Evolutionary conservation across 2,113 vertebrate species (phyloP).

Genomic region (Paratilapia polleni): DNA sequence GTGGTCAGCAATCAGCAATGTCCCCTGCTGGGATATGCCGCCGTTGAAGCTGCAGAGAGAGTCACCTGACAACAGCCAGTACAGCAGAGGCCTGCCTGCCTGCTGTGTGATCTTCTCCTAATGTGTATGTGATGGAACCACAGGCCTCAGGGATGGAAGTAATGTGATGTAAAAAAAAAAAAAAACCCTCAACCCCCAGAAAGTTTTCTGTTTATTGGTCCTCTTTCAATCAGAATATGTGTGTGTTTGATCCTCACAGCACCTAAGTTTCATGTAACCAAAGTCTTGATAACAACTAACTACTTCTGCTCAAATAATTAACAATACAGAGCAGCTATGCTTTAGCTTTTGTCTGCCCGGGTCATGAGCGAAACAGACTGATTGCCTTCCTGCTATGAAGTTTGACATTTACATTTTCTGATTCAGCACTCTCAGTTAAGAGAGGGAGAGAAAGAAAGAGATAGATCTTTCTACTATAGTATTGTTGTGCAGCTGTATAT

Average conservation of each 20-base stretch:
- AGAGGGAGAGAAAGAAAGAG: too few relatives aligned
- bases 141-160: constrained; percentile 55
- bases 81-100: constrained; percentile 56
- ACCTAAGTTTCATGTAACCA: constrained; percentile 29
- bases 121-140: constrained; percentile 49
- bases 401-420: constrained; percentile 21
- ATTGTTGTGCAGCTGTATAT: background rate
- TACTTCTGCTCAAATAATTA: constrained; percentile 47
- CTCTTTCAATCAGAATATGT: constrained; percentile 59
- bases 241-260: constrained; percentile 40
- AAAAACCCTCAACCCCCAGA: constrained; percentile 31
- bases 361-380: background rate
- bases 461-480: background rate
- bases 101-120: constrained; percentile 73
- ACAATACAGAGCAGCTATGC: constrained; percentile 19
- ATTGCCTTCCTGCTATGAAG: constrained; percentile 18
- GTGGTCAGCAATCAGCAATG: constrained; percentile 78
- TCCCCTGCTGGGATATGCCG: constrained; percentile 72
- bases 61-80: constrained; percentile 74
- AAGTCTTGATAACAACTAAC: constrained; percentile 35
- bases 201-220: constrained; percentile 54
- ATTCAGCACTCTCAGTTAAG: constrained; percentile 17
- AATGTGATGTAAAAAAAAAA: constrained; percentile 30
- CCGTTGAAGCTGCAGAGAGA: constrained; percentile 62
- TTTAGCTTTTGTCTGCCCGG: background rate